Evolutionary conservation across 2,888 invertebrate genomes (phyloP).

Genomic region (Nomada fabriciana): DNA sequence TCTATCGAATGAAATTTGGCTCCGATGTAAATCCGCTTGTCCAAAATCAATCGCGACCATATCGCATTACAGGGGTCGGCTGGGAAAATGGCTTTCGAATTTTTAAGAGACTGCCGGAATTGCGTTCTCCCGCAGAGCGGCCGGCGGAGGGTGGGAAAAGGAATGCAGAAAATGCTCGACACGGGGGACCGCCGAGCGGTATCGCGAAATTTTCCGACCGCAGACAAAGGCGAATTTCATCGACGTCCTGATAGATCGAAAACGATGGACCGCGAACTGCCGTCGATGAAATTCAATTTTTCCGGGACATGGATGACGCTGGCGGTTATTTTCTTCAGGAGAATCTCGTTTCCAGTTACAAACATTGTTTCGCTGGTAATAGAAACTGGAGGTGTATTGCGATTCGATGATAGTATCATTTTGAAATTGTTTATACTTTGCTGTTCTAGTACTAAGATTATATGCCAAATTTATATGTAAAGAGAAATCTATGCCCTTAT

Average conservation of each 20-base stretch:
- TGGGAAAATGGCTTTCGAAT: slow-evolving; percentile 42
- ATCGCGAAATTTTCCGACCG: slow-evolving; percentile 19
- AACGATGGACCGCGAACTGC: background rate
- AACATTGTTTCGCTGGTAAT: background rate
- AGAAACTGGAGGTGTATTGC: background rate
- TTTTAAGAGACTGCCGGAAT: slow-evolving; percentile 42
- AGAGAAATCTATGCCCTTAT: no score
- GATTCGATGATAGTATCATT: background rate
- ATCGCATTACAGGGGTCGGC: slow-evolving; percentile 49
- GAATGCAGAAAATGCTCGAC: slow-evolving; percentile 39
- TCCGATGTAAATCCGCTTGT: slow-evolving; percentile 53
- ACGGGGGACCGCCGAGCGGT: background rate
- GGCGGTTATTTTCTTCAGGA: background rate
- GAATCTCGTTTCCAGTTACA: slow-evolving; percentile 14
- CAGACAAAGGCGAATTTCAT: slow-evolving; percentile 30
- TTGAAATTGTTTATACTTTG: no score
- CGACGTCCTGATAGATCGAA: background rate
- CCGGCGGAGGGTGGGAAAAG: background rate
- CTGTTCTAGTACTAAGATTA: no score
- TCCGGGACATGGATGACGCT: slow-evolving; percentile 22
- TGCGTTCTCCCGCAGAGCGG: background rate
- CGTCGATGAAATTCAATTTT: slow-evolving; percentile 41
- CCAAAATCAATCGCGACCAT: slow-evolving; percentile 53
- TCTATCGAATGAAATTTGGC: slow-evolving; percentile 48
- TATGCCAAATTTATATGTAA: no score